These are phyloP conservation scores for Aepyceros melampus DNA, from an alignment of 2,113 vertebrate genomes.

Conservation along the genomic window DNA sequence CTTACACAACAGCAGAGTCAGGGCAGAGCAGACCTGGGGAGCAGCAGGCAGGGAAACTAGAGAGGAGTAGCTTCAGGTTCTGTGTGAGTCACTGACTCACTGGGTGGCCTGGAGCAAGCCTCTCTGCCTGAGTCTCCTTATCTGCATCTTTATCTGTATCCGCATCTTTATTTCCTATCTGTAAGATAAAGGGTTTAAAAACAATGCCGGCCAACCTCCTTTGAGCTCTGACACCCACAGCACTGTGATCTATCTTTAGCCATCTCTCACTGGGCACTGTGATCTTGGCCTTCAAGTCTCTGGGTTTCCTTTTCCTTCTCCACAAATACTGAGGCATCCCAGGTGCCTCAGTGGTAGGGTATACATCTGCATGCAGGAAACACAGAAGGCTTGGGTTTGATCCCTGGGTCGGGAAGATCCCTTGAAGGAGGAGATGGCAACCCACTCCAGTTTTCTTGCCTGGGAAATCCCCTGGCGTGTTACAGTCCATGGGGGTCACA, in stretches of 20 bases:
- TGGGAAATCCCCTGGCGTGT: background rate
- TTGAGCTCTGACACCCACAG: background rate
- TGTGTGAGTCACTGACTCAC: background rate
- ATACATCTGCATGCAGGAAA: background rate
- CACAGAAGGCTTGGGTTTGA: background rate
- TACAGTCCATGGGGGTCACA: background rate
- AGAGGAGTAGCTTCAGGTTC: background rate
- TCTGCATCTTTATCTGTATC: background rate
- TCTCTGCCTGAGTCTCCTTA: background rate
- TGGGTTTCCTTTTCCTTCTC: background rate
- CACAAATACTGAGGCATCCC: background rate
- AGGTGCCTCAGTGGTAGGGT: background rate
- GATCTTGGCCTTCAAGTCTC: background rate
- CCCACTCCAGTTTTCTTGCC: background rate
- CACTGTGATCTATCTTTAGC: background rate
- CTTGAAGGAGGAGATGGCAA: background rate
- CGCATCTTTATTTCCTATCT: background rate
- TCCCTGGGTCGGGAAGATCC: background rate
- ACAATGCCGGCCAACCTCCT: background rate
- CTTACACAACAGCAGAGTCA: background rate
- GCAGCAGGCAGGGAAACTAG: background rate
- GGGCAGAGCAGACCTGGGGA: background rate
- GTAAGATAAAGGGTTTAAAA: background rate
- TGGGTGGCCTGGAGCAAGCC: background rate
- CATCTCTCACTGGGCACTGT: fast-evolving